phyloP scores from a whole-genome alignment of 2,797 vertebrate species.

The Dallia pectoralis region DNA sequence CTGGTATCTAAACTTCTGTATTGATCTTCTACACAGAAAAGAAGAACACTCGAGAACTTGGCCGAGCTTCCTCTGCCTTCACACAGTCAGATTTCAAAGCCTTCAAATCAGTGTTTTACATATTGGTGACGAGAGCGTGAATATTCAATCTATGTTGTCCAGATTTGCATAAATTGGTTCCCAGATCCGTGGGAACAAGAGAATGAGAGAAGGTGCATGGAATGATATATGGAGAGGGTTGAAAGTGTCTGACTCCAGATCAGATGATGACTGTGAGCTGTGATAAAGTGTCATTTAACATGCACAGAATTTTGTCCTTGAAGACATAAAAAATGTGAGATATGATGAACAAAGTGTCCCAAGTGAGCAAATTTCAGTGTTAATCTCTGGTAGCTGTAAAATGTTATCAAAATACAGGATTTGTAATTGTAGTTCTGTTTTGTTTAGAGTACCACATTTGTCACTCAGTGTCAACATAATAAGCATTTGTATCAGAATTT shows the following conservation, averaged over 20 bases:
- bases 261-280: constrained; percentile 60
- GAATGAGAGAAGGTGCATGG: constrained; percentile 34
- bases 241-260: constrained; percentile 59
- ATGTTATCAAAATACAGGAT: too few relatives aligned
- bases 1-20: constrained; percentile 35
- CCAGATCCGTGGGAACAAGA: constrained; percentile 41
- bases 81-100: constrained; percentile 56
- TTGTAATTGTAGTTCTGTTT: too few relatives aligned
- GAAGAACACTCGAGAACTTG: constrained; percentile 44
- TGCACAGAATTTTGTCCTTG: constrained; percentile 41
- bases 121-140: constrained; percentile 56
- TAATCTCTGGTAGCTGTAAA: too few relatives aligned
- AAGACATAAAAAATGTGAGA: constrained; percentile 36
- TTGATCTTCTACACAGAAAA: constrained; percentile 39
- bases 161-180: constrained; percentile 62
- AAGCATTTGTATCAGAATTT: background rate
- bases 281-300: constrained; percentile 58
- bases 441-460: too few relatives aligned
- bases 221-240: constrained; percentile 3
- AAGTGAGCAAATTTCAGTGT: background rate
- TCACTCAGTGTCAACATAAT: background rate
- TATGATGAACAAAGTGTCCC: background rate
- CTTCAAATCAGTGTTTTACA: constrained; percentile 58
- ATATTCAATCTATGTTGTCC: constrained; percentile 41
- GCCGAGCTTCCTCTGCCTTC: constrained; percentile 40